These are phyloP conservation scores for Calephelis nemesis DNA, from an alignment of 1,140 invertebrate species.

Conservation along the genomic window DNA sequence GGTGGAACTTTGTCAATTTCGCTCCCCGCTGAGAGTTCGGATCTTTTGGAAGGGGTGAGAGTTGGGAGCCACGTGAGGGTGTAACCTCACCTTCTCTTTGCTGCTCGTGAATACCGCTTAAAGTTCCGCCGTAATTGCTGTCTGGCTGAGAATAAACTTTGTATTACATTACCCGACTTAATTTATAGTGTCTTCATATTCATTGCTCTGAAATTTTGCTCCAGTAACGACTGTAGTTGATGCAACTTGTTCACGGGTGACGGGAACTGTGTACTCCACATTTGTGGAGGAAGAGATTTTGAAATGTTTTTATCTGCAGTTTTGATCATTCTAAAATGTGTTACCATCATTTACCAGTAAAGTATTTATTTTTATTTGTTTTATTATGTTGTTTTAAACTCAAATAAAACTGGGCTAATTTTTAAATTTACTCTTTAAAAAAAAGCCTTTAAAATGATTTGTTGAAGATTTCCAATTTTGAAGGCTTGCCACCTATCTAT, in stretches of 20 bases:
- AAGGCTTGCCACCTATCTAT: too few relatives aligned
- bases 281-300: not conserved
- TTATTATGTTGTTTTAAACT: too few relatives aligned
- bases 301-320: not conserved
- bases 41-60: constrained; percentile 49
- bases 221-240: constrained; percentile 51
- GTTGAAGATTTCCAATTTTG: too few relatives aligned
- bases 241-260: constrained; percentile 26
- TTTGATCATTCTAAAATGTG: too few relatives aligned
- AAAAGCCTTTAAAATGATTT: too few relatives aligned
- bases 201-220: constrained; percentile 59
- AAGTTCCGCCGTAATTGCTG: constrained; percentile 73
- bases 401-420: too few relatives aligned
- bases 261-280: not conserved
- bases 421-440: too few relatives aligned
- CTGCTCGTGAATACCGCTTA: constrained; percentile 68
- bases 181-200: constrained; percentile 74
- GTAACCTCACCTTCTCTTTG: constrained; percentile 46
- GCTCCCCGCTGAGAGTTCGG: constrained; percentile 50
- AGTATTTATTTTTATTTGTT: too few relatives aligned
- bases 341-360: too few relatives aligned
- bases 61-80: constrained; percentile 38
- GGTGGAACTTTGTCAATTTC: constrained; percentile 65
- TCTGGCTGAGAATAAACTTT: constrained; percentile 75
- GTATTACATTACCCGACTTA: constrained; percentile 72